Conservation (phyloP, 2,888 invertebrate genomes). For the Carabus problematicus region DNA sequence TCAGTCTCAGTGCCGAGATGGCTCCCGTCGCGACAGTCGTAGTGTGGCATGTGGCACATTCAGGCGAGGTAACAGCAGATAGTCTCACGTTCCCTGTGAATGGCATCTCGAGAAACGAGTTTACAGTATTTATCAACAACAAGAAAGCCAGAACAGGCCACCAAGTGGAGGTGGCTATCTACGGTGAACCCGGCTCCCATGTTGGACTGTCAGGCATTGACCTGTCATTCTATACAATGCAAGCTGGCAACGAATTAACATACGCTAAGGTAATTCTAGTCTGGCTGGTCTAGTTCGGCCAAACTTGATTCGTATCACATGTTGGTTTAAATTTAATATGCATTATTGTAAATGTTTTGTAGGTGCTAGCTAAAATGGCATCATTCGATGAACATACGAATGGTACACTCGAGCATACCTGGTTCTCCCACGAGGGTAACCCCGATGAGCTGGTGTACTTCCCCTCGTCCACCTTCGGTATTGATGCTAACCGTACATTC, state of each 20-base stretch:
- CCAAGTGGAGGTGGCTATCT: slow-evolving; percentile 90
- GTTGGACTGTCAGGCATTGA: slow-evolving; percentile 92
- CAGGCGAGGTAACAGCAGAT: slow-evolving; percentile 89
- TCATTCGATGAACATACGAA: slow-evolving; percentile 86
- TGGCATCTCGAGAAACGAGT: slow-evolving; percentile 89
- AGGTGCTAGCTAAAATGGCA: slow-evolving; percentile 86
- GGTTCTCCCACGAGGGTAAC: slow-evolving; percentile 85
- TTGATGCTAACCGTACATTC: slow-evolving; percentile 94
- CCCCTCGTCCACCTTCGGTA: slow-evolving; percentile 88
- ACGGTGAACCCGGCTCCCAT: slow-evolving; percentile 93
- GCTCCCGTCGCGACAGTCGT: slow-evolving; percentile 91
- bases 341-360: no score
- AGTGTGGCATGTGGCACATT: slow-evolving; percentile 83
- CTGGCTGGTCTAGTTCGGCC: no score
- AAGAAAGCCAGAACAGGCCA: slow-evolving; percentile 93
- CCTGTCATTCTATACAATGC: slow-evolving; percentile 89
- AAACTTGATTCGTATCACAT: no score
- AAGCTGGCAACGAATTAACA: slow-evolving; percentile 89
- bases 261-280: slow-evolving; percentile 73
- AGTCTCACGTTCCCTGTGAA: slow-evolving; percentile 96
- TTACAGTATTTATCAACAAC: slow-evolving; percentile 87
- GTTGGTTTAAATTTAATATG: no score
- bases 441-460: slow-evolving; percentile 86
- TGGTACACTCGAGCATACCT: slow-evolving; percentile 82
- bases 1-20: slow-evolving; percentile 86